Base-by-base conservation (phyloP, 1,140 invertebrate species). In the Neoseiulus cucumeris region DNA sequence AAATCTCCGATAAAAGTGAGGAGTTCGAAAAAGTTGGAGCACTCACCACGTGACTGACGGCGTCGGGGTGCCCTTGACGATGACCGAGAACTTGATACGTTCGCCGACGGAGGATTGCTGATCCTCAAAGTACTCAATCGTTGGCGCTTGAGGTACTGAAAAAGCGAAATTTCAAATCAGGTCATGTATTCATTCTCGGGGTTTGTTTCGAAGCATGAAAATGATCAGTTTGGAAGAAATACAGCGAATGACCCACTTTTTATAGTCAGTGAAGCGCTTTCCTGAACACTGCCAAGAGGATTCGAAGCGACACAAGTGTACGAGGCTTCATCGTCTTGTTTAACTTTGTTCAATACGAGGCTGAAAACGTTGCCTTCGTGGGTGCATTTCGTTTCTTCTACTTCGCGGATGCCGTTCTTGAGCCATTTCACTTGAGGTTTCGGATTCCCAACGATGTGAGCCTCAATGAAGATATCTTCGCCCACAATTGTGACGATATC, bases 31-130 rank as follows among this genome's bases (percentile, higher is more conserved):
- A 59, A 66, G 64, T n/a, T 22, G 41, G 22, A 44, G 33, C 22
- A 68, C 66, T 66, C 42, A 74, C 87, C 87, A 90, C 68, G 79
- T 78, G n/a, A 89, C 76, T 42, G 80, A 79, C 6, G 87, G 87
- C 72, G 82, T 81, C 0, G 88, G 87, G 44, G 87, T 80, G 44
- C 87, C 88, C 72, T 83, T 82, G 2, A 83, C 83, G 47, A 84
- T 79, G 4, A 88, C 82, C 71, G 81, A 82, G 5, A 85, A 75
- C 9, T 81, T 78, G 2, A 69, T 70, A 6, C 65, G 55, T 59
- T 71, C 68, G n/a, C 69, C 69, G 45, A 70, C 66, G 41, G 68
- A 66, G 41, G 69, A 68, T 1, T 70, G 44, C 22, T 70, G 51
- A 39, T 72, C 69, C 22, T 67, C 30, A 1, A 69, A 67, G 25